Conservation (phyloP, 2,888 invertebrate genomes). For the Crepidodera aurea region DNA sequence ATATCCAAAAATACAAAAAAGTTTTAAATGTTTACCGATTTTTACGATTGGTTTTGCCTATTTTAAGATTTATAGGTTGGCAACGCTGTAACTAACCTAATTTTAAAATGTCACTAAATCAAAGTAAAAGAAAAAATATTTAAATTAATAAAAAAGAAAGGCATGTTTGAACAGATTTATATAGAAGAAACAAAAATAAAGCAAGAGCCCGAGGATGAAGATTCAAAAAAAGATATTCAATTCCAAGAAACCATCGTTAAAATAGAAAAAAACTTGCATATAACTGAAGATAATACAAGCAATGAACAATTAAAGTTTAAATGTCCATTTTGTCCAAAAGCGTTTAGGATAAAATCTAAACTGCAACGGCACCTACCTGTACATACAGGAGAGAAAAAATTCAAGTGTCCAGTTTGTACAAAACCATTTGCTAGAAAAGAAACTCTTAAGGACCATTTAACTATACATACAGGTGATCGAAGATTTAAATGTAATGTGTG, state of each 20-base stretch:
- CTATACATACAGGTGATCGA: background rate
- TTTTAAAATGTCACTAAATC: background rate
- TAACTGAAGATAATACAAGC: background rate
- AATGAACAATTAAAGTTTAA: conserved; percentile 3
- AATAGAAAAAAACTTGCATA: background rate
- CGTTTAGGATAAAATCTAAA: conserved; percentile 2
- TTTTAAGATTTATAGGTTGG: too few relatives aligned
- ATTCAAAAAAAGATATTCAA: background rate
- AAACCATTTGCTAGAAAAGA: background rate
- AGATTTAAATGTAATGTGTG: background rate
- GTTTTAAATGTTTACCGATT: too few relatives aligned
- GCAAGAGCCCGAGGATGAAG: background rate
- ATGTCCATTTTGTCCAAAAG: conserved; percentile 10
- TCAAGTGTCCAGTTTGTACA: background rate
- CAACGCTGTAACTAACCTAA: too few relatives aligned
- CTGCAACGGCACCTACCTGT: background rate
- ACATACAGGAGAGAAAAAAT: conserved; percentile 7
- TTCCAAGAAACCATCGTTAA: background rate
- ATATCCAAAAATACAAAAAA: too few relatives aligned
- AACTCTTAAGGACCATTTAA: background rate
- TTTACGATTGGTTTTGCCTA: too few relatives aligned
- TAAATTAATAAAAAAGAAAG: background rate
- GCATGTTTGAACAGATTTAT: conserved; percentile 9
- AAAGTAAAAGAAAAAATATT: background rate
- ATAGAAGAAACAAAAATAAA: conserved; percentile 4